A percentile compares a stretch with the other conserved stretches of the same genome.
phyloP scores from a whole-genome alignment of 2,888 invertebrate species.

The Himalopsyche kuldschensis region DNA sequence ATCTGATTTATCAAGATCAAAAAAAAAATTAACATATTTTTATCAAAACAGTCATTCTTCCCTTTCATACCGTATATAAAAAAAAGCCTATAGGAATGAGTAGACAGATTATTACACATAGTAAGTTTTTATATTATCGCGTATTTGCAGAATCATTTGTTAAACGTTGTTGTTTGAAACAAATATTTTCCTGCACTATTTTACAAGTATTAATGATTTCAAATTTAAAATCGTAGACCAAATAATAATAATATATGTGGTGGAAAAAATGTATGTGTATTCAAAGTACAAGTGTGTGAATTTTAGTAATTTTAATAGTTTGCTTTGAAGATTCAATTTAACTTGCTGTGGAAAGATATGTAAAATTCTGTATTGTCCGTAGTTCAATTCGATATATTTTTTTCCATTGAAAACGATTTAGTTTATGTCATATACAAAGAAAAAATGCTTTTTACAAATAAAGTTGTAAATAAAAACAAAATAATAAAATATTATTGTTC shows the following conservation, averaged over 20 bases:
- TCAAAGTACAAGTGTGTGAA: no score
- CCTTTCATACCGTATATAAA: neutral
- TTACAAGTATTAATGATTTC: no score
- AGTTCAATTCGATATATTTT: neutral
- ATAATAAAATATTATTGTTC: neutral
- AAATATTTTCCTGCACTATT: no score
- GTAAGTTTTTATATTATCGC: neutral
- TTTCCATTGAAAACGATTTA: neutral
- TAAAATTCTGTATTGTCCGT: neutral
- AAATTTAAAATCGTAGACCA: no score
- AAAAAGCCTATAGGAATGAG: constrained; percentile 34
- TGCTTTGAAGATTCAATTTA: no score
- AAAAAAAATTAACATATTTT: neutral
- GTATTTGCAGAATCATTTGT: neutral
- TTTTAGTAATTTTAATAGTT: no score
- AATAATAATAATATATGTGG: no score
- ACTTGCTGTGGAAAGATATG: neutral
- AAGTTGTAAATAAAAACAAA: neutral
- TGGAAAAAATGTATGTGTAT: no score
- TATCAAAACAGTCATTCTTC: constrained; percentile 21
- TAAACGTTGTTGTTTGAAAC: neutral
- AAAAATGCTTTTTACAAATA: neutral
- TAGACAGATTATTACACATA: neutral
- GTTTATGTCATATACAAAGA: neutral
- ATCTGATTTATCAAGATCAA: neutral